Evolutionary conservation across 2,113 vertebrate genomes (phyloP).

Genomic region (Chlamydotis undulata): DNA sequence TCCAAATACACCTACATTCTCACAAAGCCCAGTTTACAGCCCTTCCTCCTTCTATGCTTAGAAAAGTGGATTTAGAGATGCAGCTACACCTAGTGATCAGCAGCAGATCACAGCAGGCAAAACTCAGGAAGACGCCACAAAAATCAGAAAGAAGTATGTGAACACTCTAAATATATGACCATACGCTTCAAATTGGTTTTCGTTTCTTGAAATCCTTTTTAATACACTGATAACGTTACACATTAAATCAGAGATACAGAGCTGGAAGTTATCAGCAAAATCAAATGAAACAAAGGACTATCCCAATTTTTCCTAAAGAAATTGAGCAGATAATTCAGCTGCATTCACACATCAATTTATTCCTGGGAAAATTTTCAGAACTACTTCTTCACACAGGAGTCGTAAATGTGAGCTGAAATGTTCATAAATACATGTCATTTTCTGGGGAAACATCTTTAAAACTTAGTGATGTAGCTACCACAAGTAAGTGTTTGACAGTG

Average conservation of each 20-base stretch:
- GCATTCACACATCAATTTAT: neutral
- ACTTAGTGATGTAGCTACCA: neutral
- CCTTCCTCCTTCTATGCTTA: neutral
- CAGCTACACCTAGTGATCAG: slow-evolving; percentile 81
- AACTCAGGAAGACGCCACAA: neutral
- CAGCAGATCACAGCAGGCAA: slow-evolving; percentile 55
- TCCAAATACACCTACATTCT: neutral
- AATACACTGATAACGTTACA: neutral
- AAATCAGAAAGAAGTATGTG: neutral
- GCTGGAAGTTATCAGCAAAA: neutral
- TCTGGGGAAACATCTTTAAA: neutral
- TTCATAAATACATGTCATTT: neutral
- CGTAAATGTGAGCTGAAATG: neutral
- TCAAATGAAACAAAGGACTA: neutral
- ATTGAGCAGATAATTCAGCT: neutral
- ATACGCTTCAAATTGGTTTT: neutral
- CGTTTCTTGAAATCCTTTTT: neutral
- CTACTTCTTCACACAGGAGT: neutral
- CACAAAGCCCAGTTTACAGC: neutral
- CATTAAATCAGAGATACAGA: neutral
- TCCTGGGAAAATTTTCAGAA: neutral
- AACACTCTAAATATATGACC: neutral
- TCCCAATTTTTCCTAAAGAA: neutral
- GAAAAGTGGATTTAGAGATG: slow-evolving; percentile 67
- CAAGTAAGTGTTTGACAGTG: neutral